phyloP scores from a whole-genome alignment of 2,888 invertebrate species.

The Agriopis marginaria region DNA sequence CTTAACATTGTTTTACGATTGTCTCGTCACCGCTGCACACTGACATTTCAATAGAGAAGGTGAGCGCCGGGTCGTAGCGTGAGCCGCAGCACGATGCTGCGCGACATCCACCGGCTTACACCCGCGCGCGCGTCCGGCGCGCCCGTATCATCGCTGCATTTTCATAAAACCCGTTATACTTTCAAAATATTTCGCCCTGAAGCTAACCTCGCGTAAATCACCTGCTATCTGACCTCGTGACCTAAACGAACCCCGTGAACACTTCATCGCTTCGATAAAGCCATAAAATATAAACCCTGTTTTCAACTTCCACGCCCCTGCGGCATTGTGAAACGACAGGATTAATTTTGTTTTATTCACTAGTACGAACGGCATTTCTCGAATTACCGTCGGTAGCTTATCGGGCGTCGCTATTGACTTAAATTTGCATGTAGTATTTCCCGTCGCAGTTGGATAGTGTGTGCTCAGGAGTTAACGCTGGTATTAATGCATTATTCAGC shows the following conservation, averaged over 20 bases:
- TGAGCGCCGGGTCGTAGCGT: conserved; percentile 55
- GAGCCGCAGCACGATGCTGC: conserved; percentile 67
- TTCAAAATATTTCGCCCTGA: conserved; percentile 51
- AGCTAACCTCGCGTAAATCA: conserved; percentile 58
- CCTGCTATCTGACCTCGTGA: conserved; percentile 54
- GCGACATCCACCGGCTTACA: conserved; percentile 58
- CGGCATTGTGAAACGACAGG: conserved; percentile 51
- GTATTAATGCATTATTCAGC: conserved; percentile 86
- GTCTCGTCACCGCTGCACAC: conserved; percentile 82
- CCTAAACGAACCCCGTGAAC: conserved; percentile 53
- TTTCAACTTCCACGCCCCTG: conserved; percentile 58
- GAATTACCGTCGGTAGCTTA: conserved; percentile 75
- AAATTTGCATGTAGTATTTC: conserved; percentile 83
- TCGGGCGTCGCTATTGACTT: conserved; percentile 76
- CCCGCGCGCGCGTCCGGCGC: conserved; percentile 31
- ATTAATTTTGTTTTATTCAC: conserved; percentile 62
- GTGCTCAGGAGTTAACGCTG: conserved; percentile 85
- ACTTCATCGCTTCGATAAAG: conserved; percentile 61
- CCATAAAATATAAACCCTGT: conserved; percentile 60
- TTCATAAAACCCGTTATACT: conserved; percentile 60
- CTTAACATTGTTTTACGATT: conserved; percentile 86
- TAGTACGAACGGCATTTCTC: conserved; percentile 64
- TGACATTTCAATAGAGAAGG: conserved; percentile 86
- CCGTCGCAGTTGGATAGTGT: conserved; percentile 77
- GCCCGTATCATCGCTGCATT: conserved; percentile 55